Conservation (phyloP, 1,140 invertebrate genomes). For the Bombus waltoni region DNA sequence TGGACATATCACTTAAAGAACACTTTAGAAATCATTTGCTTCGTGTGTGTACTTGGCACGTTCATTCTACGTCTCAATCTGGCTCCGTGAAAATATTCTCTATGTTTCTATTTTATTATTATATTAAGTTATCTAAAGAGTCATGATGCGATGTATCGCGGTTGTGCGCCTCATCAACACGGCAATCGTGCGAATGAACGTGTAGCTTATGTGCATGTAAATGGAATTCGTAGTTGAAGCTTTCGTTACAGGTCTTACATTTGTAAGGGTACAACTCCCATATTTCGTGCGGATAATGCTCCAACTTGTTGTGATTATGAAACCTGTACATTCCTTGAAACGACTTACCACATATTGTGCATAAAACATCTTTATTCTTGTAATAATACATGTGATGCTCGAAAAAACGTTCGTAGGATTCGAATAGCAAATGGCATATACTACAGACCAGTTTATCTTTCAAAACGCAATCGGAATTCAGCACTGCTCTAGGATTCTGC, state of each 20-base stretch:
- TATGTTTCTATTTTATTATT: no score
- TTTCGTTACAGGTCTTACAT: constrained; percentile 66
- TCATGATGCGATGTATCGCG: not conserved
- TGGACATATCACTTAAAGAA: no score
- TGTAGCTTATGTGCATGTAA: constrained; percentile 70
- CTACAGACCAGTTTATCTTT: constrained; percentile 25
- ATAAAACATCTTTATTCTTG: constrained; percentile 37
- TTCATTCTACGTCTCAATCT: not conserved
- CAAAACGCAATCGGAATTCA: accelerated
- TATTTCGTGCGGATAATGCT: constrained; percentile 49
- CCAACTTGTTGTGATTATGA: constrained; percentile 66
- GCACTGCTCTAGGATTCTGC: not conserved
- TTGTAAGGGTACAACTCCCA: constrained; percentile 39
- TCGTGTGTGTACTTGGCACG: no score
- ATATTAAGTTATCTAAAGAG: not conserved
- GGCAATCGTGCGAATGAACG: constrained; percentile 47
- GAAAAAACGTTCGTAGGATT: constrained; percentile 58
- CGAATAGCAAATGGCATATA: constrained; percentile 64
- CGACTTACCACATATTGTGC: constrained; percentile 54
- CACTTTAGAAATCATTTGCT: no score
- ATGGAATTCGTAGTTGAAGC: constrained; percentile 64
- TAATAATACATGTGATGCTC: constrained; percentile 66
- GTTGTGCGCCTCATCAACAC: not conserved
- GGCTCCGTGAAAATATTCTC: not conserved
- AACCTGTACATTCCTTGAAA: constrained; percentile 68